Conservation (phyloP, 2,797 vertebrate genomes). For the Benthosema pterotum region DNA sequence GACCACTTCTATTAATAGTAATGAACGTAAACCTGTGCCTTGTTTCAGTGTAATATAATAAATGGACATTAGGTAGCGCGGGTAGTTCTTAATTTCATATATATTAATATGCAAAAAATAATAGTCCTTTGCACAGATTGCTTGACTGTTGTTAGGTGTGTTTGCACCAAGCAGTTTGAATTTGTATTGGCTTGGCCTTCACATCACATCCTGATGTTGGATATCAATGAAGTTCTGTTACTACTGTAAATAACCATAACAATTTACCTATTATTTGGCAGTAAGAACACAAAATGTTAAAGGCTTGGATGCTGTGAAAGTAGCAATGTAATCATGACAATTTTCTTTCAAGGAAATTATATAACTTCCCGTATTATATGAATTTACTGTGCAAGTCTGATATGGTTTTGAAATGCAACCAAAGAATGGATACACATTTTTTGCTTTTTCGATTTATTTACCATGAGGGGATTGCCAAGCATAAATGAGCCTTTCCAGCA, state of each 20-base stretch:
- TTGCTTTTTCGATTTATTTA: too few species aligned
- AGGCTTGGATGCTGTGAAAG: too few species aligned
- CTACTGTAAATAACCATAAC: constrained; percentile 9
- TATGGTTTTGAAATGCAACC: too few species aligned
- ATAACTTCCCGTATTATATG: too few species aligned
- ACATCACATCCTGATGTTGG: not conserved
- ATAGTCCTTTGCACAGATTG: constrained; percentile 41
- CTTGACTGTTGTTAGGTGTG: constrained; percentile 24
- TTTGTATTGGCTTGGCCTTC: not conserved
- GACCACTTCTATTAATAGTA: constrained; percentile 21
- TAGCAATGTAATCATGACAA: too few species aligned
- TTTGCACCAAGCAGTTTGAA: not conserved
- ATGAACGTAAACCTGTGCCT: constrained; percentile 60
- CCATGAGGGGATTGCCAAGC: too few species aligned
- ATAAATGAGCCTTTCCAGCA: too few species aligned
- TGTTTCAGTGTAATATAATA: constrained; percentile 40
- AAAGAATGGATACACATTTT: too few species aligned
- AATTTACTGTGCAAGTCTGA: too few species aligned
- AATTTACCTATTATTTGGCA: not conserved
- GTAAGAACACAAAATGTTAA: too few species aligned
- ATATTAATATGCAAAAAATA: constrained; percentile 59
- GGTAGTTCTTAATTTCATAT: constrained; percentile 22
- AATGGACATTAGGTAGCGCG: constrained; percentile 49
- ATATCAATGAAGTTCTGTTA: not conserved
- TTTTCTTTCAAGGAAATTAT: too few species aligned